Percentiles rank a stretch among this genome's conserved stretches.
These are phyloP conservation scores for Campoletis raptor DNA, from an alignment of 2,888 invertebrate genomes.

Conservation along the genomic window DNA sequence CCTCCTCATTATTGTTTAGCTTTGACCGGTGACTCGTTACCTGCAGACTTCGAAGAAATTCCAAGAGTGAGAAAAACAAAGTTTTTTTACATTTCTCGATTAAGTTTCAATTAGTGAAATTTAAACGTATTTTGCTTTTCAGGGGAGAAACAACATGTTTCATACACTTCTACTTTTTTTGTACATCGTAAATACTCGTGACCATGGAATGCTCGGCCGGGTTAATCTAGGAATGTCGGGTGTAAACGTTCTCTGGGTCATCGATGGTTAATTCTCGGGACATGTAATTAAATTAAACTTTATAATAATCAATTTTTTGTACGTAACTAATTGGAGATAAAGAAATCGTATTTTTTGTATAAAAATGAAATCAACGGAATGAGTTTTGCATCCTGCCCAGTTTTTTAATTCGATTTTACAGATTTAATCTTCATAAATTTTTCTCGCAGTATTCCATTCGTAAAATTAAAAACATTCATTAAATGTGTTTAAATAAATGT, in stretches of 20 bases:
- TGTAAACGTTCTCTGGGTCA: constrained; percentile 94
- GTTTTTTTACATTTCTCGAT: neutral
- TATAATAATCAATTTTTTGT: constrained; percentile 41
- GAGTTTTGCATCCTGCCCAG: neutral
- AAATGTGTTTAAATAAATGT: no score
- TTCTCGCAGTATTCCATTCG: no score
- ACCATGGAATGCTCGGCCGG: constrained; percentile 91
- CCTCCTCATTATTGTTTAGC: constrained; percentile 91
- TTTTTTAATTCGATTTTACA: no score
- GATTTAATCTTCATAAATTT: no score
- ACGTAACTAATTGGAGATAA: constrained; percentile 1
- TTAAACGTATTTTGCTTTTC: constrained; percentile 75
- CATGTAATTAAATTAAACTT: constrained; percentile 14
- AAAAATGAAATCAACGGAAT: neutral
- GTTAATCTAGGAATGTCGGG: constrained; percentile 92
- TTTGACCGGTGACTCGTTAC: constrained; percentile 82
- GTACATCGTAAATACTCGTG: constrained; percentile 90
- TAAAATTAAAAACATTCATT: no score
- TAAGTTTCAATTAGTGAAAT: neutral
- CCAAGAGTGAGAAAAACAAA: constrained; percentile 86
- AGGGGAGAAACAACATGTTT: constrained; percentile 95
- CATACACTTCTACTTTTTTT: constrained; percentile 94
- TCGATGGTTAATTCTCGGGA: constrained; percentile 84
- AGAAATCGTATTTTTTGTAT: constrained; percentile 8
- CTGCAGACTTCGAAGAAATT: constrained; percentile 88